Base-by-base conservation (phyloP, 2,113 vertebrate genomes). In the Phodopus roborovskii region DNA sequence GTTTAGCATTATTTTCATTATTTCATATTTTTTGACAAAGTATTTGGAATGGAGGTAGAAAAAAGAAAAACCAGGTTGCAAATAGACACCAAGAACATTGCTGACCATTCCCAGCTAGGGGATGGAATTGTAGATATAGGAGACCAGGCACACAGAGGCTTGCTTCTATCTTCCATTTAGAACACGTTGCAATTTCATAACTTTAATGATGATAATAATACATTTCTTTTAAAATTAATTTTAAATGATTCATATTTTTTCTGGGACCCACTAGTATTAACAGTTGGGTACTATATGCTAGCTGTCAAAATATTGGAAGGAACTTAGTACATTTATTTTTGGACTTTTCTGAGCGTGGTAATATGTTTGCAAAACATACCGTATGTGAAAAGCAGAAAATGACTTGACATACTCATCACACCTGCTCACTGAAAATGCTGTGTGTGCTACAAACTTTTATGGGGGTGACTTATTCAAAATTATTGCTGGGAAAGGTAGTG, bases 251-350 rank as follows among this genome's bases (percentile, higher is more conserved):
- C 2, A 79, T 86, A 91, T 22, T 78, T 4, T 95, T 71, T 84
- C 90, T 74, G 81, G 85, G 83, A 91, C 95, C 56, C 70, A 53
- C 39, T 79, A 58, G 45, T 83, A 94, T 96, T 95, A 96, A 90
- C 94, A 98, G 94, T 97, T 97, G 96, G 97, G 28, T 73, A 74
- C 60, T 95, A 75, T 90, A 96, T 96, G 95, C 66, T 95, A 95
- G 58, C 90, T 97, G 95, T 97, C 97, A 96, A 97, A 98, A 97
- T 92, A 97, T 78, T 97, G 93, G 92, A 92, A 97, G 77, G 20
- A 45, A 62, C 36, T 94, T 88, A 83, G 36, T 92, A 88, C 75
- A 90, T 92, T 90, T 94, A 92, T 92, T 90, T 79, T 90, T 77
- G 28, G 68, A 71, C 74, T 42, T 81, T 97, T 93, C 92, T 90